Conservation (phyloP, 2,113 vertebrate species). For the Copsychus sechellarum region DNA sequence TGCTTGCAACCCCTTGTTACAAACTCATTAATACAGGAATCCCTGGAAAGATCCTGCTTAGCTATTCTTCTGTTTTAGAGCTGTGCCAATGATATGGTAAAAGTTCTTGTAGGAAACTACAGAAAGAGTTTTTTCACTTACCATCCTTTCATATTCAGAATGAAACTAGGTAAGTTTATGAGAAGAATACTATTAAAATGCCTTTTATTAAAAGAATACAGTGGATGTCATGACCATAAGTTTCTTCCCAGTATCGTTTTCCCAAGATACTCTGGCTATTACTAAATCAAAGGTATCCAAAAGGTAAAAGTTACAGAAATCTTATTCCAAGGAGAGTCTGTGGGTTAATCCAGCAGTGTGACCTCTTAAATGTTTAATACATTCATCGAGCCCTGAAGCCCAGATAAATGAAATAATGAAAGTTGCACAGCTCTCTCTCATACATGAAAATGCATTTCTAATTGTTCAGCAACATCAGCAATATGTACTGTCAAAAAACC, state of each 20-base stretch:
- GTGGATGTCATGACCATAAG: not conserved
- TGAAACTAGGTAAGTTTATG: not conserved
- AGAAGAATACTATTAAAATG: not conserved
- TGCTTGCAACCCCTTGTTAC: not conserved
- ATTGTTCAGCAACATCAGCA: not conserved
- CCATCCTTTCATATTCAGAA: not conserved
- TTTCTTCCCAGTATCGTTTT: not conserved
- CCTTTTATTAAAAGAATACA: not conserved
- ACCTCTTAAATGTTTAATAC: not conserved
- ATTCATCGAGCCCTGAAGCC: not conserved
- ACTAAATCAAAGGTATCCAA: not conserved
- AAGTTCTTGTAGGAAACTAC: not conserved
- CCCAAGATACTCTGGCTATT: not conserved
- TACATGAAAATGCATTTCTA: not conserved
- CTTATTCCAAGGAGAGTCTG: not conserved
- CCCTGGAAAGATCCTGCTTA: not conserved
- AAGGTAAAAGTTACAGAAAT: not conserved
- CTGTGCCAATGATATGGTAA: not conserved
- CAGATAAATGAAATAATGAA: not conserved
- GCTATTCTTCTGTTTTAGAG: not conserved
- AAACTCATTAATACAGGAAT: not conserved
- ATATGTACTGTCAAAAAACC: not conserved
- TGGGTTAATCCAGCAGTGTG: not conserved
- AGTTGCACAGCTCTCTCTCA: not conserved
- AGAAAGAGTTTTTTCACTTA: not conserved